Conservation (phyloP, 2,797 vertebrate genomes). For the Lycodopsis pacificus region DNA sequence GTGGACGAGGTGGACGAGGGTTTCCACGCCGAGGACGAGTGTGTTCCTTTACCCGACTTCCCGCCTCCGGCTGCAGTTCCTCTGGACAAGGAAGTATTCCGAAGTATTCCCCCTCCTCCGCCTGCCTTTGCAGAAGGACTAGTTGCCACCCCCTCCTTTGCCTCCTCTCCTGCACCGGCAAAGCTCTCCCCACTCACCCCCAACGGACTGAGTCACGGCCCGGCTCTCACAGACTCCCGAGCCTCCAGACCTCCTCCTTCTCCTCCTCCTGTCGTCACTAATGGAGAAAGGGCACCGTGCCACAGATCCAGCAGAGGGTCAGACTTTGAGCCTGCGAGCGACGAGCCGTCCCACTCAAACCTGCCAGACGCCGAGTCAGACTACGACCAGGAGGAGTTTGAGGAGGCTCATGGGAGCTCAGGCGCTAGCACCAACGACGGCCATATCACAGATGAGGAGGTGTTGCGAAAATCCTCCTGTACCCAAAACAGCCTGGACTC, state of each 20-base stretch:
- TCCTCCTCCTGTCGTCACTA: constrained; percentile 47
- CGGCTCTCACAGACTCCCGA: constrained; percentile 39
- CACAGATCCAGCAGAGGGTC: constrained; percentile 46
- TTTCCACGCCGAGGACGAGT: constrained; percentile 89
- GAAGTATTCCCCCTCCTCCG: constrained; percentile 82
- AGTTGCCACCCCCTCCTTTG: constrained; percentile 35
- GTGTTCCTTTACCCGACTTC: constrained; percentile 78
- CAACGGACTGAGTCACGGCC: constrained; percentile 39
- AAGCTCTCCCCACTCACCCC: constrained; percentile 42
- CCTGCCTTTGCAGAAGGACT: constrained; percentile 80
- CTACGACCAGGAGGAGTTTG: constrained; percentile 93
- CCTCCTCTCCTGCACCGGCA: constrained; percentile 37
- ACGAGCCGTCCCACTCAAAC: constrained; percentile 77
- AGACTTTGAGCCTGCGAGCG: constrained; percentile 61
- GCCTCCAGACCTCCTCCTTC: constrained; percentile 29
- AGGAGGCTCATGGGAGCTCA: constrained; percentile 85
- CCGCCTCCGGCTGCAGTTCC: constrained; percentile 66
- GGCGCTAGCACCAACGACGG: constrained; percentile 86
- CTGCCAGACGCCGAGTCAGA: constrained; percentile 88
- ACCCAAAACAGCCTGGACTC: constrained; percentile 90
- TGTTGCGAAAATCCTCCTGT: constrained; percentile 85
- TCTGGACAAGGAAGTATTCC: constrained; percentile 77
- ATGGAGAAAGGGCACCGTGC: constrained; percentile 53
- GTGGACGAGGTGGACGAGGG: constrained; percentile 90
- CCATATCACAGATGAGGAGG: constrained; percentile 87